Evolutionary conservation across 2,888 invertebrate genomes (phyloP), one percentile per base, ranked within the genome.

Genomic region (Lissonota sp.): DNA sequence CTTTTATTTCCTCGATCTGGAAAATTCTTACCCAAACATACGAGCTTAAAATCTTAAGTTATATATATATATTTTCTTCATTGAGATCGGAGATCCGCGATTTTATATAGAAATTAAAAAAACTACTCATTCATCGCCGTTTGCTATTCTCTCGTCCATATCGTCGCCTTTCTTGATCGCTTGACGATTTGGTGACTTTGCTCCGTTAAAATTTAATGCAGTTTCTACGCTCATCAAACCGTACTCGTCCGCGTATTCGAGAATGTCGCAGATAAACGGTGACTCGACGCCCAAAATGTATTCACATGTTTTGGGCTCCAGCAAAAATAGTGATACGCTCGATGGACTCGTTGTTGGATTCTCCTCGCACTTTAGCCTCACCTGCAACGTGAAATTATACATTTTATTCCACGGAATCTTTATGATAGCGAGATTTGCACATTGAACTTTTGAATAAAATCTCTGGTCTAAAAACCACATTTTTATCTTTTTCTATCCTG

Each of bases 201-300:
- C 40, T 63, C 88, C 87, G n/a, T 88, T 86, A 8, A 89, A 88
- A 71, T 89, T 87, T 0, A 88, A 63, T 16, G 86, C 83, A 4
- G 88, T 83, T 60, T 92, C 89, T 39, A 90, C 90, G 82, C 92
- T 93, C 1, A 95, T 93, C 1, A 98, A 93, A 3, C 98, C 98
- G 88, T 96, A 94, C 39, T 97, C 95, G 92, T 98, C 97, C 0
- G 97, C 97, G 83, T 95, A 93, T 1, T 96, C 95, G 69, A 98
- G 92, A 84, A 99, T 95, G 87, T 97, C 95, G 93, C 99, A 99
- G 86, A 99, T 96, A 6, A 98, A 93, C 0, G 97, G 96, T 0
- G 99, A 98, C 91, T 99, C 99, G 0, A 99, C 97, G n/a, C 97
- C 97, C 69, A 99, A 93, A 72, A 98, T 96, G 91, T 99, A 99